Base-by-base conservation (phyloP, 2,888 invertebrate genomes). In the Drosophila prolongata region DNA sequence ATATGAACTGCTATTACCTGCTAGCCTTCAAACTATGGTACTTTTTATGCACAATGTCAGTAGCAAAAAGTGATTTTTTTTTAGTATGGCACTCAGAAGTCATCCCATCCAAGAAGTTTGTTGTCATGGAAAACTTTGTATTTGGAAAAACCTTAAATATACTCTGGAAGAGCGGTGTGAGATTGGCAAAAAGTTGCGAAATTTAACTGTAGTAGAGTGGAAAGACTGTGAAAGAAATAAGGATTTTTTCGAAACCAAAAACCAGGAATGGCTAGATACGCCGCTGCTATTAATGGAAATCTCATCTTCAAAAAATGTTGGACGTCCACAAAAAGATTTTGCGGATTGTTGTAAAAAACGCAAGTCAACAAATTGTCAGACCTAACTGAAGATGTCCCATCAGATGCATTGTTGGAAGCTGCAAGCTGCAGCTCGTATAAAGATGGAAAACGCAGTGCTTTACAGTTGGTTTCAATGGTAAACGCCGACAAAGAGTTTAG, bases 311-410 rank as follows among this genome's bases (percentile, higher is more conserved):
- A 30, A 54, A 30, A 30, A 16, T 16, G 16, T 16, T 54, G 16
- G 42, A 30, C 30, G 30, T 30, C 13, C 42, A 42, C 30, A 43
- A 59, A 66, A 58, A 53, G 42, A 37, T 38, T 11, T 54, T 42
- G 8, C 30, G 30, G 13, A 54, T 30, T 54, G 42, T 19, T 19
- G 19, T 3, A 19, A 19, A 19, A 19, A 19, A 2, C 19, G 2
- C 19, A 19, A 19, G 19, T 19, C 19, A 19, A 19, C 19, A 19
- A 19, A 19, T n/a, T 38, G 38, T 38, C 14, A n/a, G n/a, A 38
- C 38, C n/a, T n/a, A 38, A 38, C 6, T 38, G 38, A 38, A 38
- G 38, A 14, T 38, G 38, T 38, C n/a, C 38, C n/a, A 38, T 38
- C n/a, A 38, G 14, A 38, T 38, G 38, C n/a, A 14, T 38, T 38